Percentiles rank a stretch among this genome's conserved stretches.
Conservation (phyloP, 2,797 vertebrate genomes). For the Allobates femoralis region DNA sequence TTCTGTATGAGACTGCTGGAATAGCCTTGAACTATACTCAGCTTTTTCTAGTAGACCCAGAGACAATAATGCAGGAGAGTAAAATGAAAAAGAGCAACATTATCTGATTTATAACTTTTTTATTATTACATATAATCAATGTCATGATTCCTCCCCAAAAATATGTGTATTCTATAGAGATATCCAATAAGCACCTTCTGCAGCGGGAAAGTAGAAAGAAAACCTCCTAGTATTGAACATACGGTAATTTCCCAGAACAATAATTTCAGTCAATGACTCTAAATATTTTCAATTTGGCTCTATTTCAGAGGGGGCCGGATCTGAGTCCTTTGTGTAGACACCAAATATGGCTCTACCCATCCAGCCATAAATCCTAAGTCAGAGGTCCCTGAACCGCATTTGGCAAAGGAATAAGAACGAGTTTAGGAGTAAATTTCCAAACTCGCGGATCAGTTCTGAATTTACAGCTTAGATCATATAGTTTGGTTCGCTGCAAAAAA, state of each 20-base stretch:
- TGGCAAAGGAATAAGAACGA: background rate
- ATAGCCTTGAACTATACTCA: too few species aligned
- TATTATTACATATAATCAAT: background rate
- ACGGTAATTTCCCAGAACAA: constrained; percentile 3
- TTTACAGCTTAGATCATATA: background rate
- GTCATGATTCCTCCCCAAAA: background rate
- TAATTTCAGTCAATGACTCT: background rate
- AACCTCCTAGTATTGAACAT: background rate
- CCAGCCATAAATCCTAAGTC: background rate
- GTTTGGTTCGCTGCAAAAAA: background rate
- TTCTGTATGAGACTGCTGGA: too few species aligned
- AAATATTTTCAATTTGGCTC: background rate
- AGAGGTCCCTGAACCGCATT: background rate
- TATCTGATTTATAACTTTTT: background rate
- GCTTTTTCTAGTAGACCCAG: too few species aligned
- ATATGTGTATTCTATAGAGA: too few species aligned
- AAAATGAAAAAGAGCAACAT: background rate
- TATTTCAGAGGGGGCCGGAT: background rate
- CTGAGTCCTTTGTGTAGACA: background rate
- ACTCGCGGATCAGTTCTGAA: background rate
- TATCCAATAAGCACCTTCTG: too few species aligned
- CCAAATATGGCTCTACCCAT: constrained; percentile 34
- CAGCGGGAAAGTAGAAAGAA: background rate
- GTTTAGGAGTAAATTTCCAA: background rate
- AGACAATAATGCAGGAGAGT: too few species aligned